Evolutionary conservation across 2,888 invertebrate species (phyloP), one percentile per base, ranked within the genome.

Genomic region (Plagodis pulveraria): DNA sequence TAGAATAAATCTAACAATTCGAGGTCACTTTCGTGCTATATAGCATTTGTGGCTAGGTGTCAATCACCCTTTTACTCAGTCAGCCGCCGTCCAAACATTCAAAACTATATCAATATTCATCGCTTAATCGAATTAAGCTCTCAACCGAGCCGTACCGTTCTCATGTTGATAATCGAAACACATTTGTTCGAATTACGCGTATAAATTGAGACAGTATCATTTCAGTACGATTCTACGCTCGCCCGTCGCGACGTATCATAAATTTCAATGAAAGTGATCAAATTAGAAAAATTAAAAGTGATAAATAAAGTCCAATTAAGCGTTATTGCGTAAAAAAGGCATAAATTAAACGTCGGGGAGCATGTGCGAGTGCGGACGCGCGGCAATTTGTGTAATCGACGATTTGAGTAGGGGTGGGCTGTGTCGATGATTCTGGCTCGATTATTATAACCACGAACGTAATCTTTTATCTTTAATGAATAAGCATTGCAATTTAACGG

Each of bases 271-370:
- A 86, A 66, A 80, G 82, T 91, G 86, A 92, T 92, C 89, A 84
- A 91, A 92, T 92, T 91, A 91, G 84, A 89, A 90, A 91, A 90
- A 92, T 91, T 92, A 91, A 91, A 89, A 87, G 88, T 87, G 91
- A 91, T 91, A 89, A 91, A 91, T 91, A 90, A 89, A 88, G 86
- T 77, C 84, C 91, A 89, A 92, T 92, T 91, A 92, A 91, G 80
- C 77, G 81, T 92, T 92, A 92, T 91, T 91, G 90, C 91, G 91
- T 92, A 90, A 91, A 92, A 91, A 91, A 91, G 83, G 91, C 89
- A 92, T 92, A 91, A 91, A 91, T 92, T 91, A 90, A 89, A 61
- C 60, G 53, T 45, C 83, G 80, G 80, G 76, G 77, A 74, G 69
- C 74, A 74, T 72, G 77, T 73, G 73, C 74, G 74, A 64, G 62